Base-by-base conservation (phyloP, 2,888 invertebrate species). In the Camponotus fellah region DNA sequence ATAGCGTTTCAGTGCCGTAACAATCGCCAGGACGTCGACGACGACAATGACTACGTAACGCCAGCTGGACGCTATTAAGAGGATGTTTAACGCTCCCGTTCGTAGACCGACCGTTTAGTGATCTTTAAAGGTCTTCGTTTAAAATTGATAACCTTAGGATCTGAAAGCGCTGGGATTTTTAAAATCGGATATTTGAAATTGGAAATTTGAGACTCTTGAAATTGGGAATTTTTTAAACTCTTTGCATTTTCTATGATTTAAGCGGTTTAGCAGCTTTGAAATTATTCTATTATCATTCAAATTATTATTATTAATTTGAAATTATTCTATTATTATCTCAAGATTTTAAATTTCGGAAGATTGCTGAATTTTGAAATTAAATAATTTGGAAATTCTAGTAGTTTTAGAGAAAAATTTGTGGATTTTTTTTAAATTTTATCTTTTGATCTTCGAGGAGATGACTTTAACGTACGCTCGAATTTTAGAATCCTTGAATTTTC, bases 1-100 rank as follows among this genome's bases (percentile, higher is more conserved):
- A 77, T 81, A 81, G 64, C 64, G 53, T 75, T 77, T 80, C 81
- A 81, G 81, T 82, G 72, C 84, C 77, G 87, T 85, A 87, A 87
- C 85, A 87, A 83, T 80, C 37, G 17, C 17, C 12, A 82, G 79
- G 66, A 56, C 62, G 8, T 8, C 17, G 2, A 49, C 1, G 40
- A 40, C 37, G 5, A 37, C 10, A 14, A 12, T n/a, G n/a, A 53
- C 3, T 53, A n/a, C n/a, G 79, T 84, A 87, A 82, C 80, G 75
- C 62, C 74, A 58, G 79, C 26, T 46, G 58, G 60, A 58, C 43
- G 43, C 37, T 43, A 26, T 71, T 71, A 71, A 60, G 46, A 26
- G 26, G 8, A 14, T 43, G 60, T 49, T 76, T 62, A 62, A 26
- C 40, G 60, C 14, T 12, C 26, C 46, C 58, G 40, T 60, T 56